A percentile compares a stretch with the other conserved stretches of the same genome.
These are phyloP conservation scores for Hormaphis cornu DNA, from an alignment of 1,140 invertebrate genomes.

Conservation along the genomic window DNA sequence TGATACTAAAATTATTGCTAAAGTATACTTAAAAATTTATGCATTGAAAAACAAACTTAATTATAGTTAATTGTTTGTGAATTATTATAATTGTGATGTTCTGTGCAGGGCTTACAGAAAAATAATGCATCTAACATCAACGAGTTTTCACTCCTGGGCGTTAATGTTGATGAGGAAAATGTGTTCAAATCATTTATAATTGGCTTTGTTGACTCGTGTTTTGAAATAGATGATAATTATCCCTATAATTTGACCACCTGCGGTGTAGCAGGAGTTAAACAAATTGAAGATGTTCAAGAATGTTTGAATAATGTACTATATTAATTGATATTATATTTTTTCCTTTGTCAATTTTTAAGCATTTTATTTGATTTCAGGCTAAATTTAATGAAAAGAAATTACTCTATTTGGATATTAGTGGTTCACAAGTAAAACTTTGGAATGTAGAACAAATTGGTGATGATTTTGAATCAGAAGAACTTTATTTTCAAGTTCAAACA, in stretches of 20 bases:
- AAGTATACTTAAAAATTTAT: no score
- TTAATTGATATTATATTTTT: neutral
- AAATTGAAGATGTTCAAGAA: slow-evolving; percentile 3
- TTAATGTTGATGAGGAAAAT: neutral
- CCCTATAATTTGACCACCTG: neutral
- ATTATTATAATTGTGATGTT: neutral
- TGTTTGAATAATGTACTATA: neutral
- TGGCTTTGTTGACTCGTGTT: slow-evolving; percentile 1
- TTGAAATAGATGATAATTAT: neutral
- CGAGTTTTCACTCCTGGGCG: neutral
- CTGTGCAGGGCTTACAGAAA: neutral
- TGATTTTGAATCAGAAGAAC: neutral
- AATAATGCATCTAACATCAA: neutral
- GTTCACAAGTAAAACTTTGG: neutral
- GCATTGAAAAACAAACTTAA: no score
- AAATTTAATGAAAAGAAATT: neutral
- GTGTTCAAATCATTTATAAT: neutral
- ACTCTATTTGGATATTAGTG: slow-evolving; percentile 1
- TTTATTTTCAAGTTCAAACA: slow-evolving; percentile 4
- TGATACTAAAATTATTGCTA: no score
- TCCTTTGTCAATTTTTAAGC: neutral
- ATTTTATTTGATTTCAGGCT: neutral
- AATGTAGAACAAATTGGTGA: neutral
- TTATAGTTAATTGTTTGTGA: neutral
- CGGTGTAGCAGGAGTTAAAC: neutral